Evolutionary conservation across 2,888 invertebrate genomes (phyloP).

Genomic region (Caenorhabditis sp.): DNA sequence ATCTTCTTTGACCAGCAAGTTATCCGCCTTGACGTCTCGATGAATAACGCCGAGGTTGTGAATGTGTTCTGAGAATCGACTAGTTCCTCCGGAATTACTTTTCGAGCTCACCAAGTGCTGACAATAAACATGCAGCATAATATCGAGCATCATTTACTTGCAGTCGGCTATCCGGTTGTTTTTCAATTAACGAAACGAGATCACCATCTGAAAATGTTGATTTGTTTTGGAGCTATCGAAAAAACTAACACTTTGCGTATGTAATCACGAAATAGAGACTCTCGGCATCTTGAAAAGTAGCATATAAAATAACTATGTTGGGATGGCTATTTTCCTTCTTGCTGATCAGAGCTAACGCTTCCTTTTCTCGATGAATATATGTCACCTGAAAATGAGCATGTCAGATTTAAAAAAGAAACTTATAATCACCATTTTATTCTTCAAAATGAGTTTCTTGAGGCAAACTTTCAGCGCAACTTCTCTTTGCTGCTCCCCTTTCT

Average conservation of each 20-base stretch:
- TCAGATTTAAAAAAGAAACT: too few species aligned
- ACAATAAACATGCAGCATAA: conserved; percentile 94
- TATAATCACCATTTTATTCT: conserved; percentile 94
- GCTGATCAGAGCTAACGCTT: conserved; percentile 85
- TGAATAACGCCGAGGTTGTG: conserved; percentile 77
- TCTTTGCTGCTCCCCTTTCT: conserved; percentile 45
- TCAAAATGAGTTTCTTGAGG: conserved; percentile 94
- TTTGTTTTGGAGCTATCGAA: not conserved
- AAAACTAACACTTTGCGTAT: conserved; percentile 70
- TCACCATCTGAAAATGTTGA: conserved; percentile 70
- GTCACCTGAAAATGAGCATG: too few species aligned
- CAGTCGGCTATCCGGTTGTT: conserved; percentile 65
- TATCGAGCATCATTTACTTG: conserved; percentile 89
- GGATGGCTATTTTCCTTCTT: conserved; percentile 84
- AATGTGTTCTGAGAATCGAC: conserved; percentile 77
- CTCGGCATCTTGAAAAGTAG: conserved; percentile 96
- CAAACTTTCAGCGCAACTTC: conserved; percentile 94
- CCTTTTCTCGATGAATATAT: conserved; percentile 72
- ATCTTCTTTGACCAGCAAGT: conserved; percentile 95
- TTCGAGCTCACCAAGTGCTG: conserved; percentile 89
- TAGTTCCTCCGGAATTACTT: too few species aligned
- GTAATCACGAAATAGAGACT: conserved; percentile 96
- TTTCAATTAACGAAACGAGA: conserved; percentile 65
- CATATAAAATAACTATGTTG: conserved; percentile 94
- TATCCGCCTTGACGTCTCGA: conserved; percentile 87